phyloP scores from a whole-genome alignment of 2,113 vertebrate genomes.

The Antidorcas marsupialis region DNA sequence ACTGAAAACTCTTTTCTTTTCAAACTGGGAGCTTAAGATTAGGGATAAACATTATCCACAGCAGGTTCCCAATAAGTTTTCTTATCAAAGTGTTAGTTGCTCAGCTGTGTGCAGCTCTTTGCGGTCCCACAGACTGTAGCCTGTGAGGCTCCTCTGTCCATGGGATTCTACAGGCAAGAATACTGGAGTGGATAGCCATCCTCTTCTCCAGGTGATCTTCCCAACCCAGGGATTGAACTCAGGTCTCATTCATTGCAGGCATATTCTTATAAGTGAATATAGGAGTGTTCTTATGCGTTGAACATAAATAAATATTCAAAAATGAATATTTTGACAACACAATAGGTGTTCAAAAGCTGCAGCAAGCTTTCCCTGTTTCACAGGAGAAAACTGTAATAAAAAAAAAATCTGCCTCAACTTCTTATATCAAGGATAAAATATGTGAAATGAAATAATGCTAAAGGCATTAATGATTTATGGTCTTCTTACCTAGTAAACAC shows the following conservation, averaged over 20 bases:
- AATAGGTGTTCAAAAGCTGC: neutral
- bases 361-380: neutral
- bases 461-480: neutral
- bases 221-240: neutral
- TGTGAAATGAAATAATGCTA: neutral
- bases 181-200: neutral
- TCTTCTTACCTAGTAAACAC: neutral
- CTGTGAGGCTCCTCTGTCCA: neutral
- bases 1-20: neutral
- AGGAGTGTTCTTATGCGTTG: neutral
- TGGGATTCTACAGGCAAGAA: neutral
- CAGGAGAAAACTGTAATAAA: neutral
- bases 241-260: neutral
- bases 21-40: neutral
- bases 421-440: neutral
- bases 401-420: neutral
- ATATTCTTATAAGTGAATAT: neutral
- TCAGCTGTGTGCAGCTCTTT: neutral
- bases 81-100: neutral
- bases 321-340: neutral
- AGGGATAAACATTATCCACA: neutral
- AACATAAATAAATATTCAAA: slow-evolving; percentile 6
- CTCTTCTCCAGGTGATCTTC: neutral
- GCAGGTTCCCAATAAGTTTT: neutral
- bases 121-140: rapidly evolving